Base-by-base conservation (phyloP, 2,888 invertebrate species). In the Orchestes rusci region DNA sequence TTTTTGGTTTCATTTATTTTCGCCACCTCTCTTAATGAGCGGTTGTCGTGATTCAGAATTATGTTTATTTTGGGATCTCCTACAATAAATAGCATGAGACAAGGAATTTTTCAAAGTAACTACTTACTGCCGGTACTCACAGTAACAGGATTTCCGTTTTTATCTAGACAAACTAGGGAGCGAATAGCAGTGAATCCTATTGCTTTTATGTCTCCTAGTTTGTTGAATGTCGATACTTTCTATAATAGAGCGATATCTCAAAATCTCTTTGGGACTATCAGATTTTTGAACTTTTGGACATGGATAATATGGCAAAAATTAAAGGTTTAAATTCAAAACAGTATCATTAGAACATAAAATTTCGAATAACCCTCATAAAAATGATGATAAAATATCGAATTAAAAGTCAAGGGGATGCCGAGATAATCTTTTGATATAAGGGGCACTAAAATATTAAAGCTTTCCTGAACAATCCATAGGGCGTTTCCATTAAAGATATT, bases 181-280 rank as follows among this genome's bases (percentile, higher is more conserved):
- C 94, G 94, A n/a, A 94, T 95, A 15, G 93, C 94, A 73, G 91
- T 93, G 71, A 95, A 94, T 3, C 92, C 93, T 57, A 95, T 81
- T n/a, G 91, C 91, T 68, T 77, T 80, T 10, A 91, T 74, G 56
- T 61, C 69, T 12, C 28, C 17, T 16, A 4, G 44, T 68, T 64
- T 42, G 73, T 73, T 53, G 72, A 70, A 70, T 34, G 62, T 58
- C n/a, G 71, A 66, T 12, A 85, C 77, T 61, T 74, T 71, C 87
- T 87, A 63, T 32, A 66, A 36, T n/a, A n/a, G 49, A 43, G 20
- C 5, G 2, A 37, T 31, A 15, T 27, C 12, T 16, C 23, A 37
- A 15, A n/a, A n/a, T n/a, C n/a, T n/a, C n/a, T n/a, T 5, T 13
- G 23, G 23, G 23, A 7, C 10, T 23, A 7, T 23, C 5, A 23